phyloP scores from a whole-genome alignment of 2,797 vertebrate species.

The Lepidocolaptes lacrymiger region DNA sequence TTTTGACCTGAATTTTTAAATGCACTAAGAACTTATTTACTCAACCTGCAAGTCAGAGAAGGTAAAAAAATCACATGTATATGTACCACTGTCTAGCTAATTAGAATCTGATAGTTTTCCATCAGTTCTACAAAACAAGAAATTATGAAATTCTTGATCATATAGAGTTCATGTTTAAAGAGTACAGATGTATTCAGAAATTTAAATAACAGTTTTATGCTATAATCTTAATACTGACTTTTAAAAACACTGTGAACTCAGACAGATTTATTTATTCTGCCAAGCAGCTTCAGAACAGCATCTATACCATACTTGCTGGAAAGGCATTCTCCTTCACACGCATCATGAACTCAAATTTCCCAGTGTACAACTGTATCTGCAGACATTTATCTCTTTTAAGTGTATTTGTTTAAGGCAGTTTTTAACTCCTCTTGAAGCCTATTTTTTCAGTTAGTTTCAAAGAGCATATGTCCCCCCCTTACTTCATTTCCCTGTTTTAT shows the following conservation, averaged over 20 bases:
- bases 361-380: fast-evolving
- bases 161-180: neutral
- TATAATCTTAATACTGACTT: neutral
- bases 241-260: neutral
- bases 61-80: neutral
- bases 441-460: neutral
- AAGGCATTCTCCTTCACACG: neutral
- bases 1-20: neutral
- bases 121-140: neutral
- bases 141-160: neutral
- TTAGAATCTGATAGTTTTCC: neutral
- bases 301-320: neutral
- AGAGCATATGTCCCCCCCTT: neutral
- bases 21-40: neutral
- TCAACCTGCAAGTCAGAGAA: neutral
- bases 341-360: neutral
- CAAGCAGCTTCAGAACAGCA: neutral
- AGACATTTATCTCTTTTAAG: neutral
- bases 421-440: neutral
- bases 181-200: neutral
- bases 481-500: neutral
- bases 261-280: neutral
- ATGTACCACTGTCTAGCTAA: neutral
- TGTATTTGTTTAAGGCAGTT: neutral
- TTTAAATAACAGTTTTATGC: neutral